These are phyloP conservation scores for Metopolophium dirhodum DNA, from an alignment of 1,140 invertebrate species.

Conservation along the genomic window DNA sequence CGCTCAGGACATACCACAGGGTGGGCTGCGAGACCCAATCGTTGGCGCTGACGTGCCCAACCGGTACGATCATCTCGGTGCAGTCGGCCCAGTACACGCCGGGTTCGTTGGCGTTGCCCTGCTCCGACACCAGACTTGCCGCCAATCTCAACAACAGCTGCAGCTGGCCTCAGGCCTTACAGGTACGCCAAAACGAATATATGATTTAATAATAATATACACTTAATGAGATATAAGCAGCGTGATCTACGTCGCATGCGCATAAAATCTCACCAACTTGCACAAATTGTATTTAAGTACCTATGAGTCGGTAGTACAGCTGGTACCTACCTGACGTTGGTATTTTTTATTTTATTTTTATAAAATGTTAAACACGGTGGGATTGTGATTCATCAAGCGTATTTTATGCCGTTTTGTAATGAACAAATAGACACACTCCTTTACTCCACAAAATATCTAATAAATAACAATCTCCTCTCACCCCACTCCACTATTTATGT, in stretches of 20 bases:
- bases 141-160: constrained; percentile 64
- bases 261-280: too few species aligned
- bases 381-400: background rate
- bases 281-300: background rate
- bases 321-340: background rate
- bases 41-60: constrained; percentile 82
- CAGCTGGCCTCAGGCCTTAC: constrained; percentile 66
- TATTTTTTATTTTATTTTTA: background rate
- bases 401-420: background rate
- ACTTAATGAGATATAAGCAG: too few species aligned
- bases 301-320: background rate
- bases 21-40: constrained; percentile 86
- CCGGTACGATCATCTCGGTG: constrained; percentile 85
- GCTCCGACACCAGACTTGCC: constrained; percentile 60
- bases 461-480: background rate
- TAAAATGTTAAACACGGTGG: background rate
- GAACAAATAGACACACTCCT: background rate
- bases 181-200: constrained; percentile 64
- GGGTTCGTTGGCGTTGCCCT: constrained; percentile 63
- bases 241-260: too few species aligned
- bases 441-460: background rate
- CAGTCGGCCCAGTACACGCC: constrained; percentile 74
- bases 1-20: constrained; percentile 84
- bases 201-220: background rate
- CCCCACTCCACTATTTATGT: background rate